phyloP scores from a whole-genome alignment of 2,888 invertebrate genomes.

The Hetaerina titia region DNA sequence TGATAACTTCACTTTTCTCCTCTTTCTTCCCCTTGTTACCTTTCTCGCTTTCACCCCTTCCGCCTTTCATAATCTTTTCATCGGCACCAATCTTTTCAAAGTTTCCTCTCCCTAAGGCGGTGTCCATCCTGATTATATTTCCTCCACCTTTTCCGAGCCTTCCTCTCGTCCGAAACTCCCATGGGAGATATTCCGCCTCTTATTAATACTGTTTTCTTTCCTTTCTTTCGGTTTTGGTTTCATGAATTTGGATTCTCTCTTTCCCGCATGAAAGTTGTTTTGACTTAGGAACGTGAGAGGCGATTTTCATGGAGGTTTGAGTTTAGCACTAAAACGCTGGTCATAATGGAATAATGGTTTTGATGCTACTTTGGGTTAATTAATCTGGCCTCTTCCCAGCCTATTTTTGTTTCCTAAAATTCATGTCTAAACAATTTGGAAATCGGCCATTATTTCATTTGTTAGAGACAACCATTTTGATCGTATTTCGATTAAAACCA shows the following conservation, averaged over 20 bases:
- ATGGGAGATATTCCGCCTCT: neutral
- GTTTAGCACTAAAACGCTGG: neutral
- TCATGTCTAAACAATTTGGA: too few relatives aligned
- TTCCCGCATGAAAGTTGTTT: neutral
- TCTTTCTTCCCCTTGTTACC: neutral
- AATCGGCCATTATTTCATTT: too few relatives aligned
- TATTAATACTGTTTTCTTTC: neutral
- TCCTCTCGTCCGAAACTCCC: neutral
- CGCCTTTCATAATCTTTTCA: neutral
- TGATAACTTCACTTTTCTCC: neutral
- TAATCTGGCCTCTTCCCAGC: neutral
- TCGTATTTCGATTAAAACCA: too few relatives aligned
- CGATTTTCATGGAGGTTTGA: neutral
- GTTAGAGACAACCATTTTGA: too few relatives aligned
- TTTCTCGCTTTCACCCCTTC: neutral
- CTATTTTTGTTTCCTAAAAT: too few relatives aligned
- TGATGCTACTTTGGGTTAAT: neutral
- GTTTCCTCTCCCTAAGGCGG: neutral
- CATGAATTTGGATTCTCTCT: neutral
- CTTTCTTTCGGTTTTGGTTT: conserved; percentile 19
- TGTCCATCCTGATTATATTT: conserved; percentile 15
- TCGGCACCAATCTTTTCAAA: neutral
- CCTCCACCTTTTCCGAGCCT: neutral
- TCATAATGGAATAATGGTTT: neutral
- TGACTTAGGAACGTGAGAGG: neutral